These are phyloP conservation scores for Sebastes matsubarae DNA, from an alignment of 2,797 vertebrate genomes.

Conservation along the genomic window DNA sequence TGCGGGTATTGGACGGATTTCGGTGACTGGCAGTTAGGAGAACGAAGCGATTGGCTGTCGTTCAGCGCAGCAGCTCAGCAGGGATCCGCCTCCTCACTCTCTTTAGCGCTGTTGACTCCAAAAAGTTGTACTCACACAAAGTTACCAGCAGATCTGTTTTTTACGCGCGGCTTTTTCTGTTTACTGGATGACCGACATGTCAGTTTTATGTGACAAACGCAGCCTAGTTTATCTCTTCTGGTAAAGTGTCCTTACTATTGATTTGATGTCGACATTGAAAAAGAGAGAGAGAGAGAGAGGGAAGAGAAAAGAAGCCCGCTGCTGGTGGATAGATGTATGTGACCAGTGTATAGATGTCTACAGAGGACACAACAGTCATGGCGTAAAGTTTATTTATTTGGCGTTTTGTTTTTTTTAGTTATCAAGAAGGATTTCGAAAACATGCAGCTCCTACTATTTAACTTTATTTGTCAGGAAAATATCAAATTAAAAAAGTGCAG, in stretches of 20 bases:
- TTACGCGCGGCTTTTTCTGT: constrained; percentile 61
- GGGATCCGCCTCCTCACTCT: constrained; percentile 91
- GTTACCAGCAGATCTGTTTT: constrained; percentile 81
- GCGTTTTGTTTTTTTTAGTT: background rate
- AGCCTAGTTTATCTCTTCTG: background rate
- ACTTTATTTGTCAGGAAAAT: background rate
- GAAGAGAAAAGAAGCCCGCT: background rate
- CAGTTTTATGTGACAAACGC: constrained; percentile 40
- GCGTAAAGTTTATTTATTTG: background rate
- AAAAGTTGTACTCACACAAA: constrained; percentile 88
- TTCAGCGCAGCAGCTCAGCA: constrained; percentile 93
- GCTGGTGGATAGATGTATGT: background rate
- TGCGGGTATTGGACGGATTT: constrained; percentile 96
- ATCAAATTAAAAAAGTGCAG: background rate
- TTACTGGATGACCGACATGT: constrained; percentile 67
- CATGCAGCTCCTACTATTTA: background rate
- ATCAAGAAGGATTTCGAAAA: background rate
- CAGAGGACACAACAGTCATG: background rate
- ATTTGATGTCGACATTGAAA: background rate
- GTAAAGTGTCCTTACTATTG: background rate
- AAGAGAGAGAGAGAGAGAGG: background rate
- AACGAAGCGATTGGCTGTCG: constrained; percentile 95
- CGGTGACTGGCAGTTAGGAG: constrained; percentile 96
- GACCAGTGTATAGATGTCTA: background rate
- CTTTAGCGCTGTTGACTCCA: constrained; percentile 83